Percentiles rank a stretch among this genome's conserved stretches.
Conservation (phyloP, 1,140 invertebrate genomes). For the Apis mellifera region Amel_HAv3.1 CM009942.2:7399001-7399500, state of each 20-base stretch:
- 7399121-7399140: slow-evolving; percentile 4
- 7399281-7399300: no score
- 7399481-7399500: neutral
- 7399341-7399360: slow-evolving; percentile 83
- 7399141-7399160: slow-evolving; percentile 4
- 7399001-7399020: neutral
- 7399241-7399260: neutral
- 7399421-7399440: slow-evolving; percentile 83
- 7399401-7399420: slow-evolving; percentile 82
- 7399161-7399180: neutral
- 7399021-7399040: neutral
- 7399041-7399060: neutral
- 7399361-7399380: slow-evolving; percentile 81
- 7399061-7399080: neutral
- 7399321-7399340: slow-evolving; percentile 80
- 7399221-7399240: no score
- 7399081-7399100: slow-evolving; percentile 39
- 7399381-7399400: slow-evolving; percentile 82
- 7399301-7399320: no score
- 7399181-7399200: no score
- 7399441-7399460: slow-evolving; percentile 84
- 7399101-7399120: neutral
- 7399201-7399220: neutral
- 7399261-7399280: neutral
- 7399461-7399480: slow-evolving; percentile 81